Evolutionary conservation across 2,888 invertebrate genomes (phyloP), one percentile per base, ranked within the genome.

Genomic region (Drosophila algonquin): DNA sequence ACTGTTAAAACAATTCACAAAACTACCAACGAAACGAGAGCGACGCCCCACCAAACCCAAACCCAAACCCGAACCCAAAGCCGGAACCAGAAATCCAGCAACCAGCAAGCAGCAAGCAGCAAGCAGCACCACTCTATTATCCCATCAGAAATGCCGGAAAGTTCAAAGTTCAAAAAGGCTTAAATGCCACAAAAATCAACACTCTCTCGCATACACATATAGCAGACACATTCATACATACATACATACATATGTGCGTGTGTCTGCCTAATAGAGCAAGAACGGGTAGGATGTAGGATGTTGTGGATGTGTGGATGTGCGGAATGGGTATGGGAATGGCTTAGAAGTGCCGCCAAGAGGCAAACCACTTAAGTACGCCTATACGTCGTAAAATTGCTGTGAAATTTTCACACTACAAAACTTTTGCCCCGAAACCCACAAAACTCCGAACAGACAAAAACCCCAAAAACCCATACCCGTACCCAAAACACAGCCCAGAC

Each of bases 341-440:
- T 86, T 80, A 86, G 87, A 86, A 82, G 80, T 81, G 86, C 77
- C 73, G 82, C 82, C 81, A 80, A 81, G 86, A 86, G 88, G 87
- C 77, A 88, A 84, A 85, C 87, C 89, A 87, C 84, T 85, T 85
- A 83, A 85, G 85, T 85, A 83, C 67, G 89, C 81, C 88, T 14
- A 6, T n/a, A 40, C 40, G 40, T 40, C 40, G 88, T 85, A 88
- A 85, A 85, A 88, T 86, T 81, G 72, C 87, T 86, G 79, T 88
- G 84, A 76, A 83, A 76, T 70, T 88, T 86, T 88, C 84, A 86
- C 89, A 86, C 89, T 88, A 88, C 40, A 83, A 84, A 88, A 79
- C 79, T 88, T 88, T 83, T 30, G 75, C 73, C 58, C 54, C 30
- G 18, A 62, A 71, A 59, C 57, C 70, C 73, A 54, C 47, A 51